Percentiles rank a stretch among this genome's conserved stretches.
These are phyloP conservation scores for Rhynchotus rufescens DNA, from an alignment of 2,797 vertebrate genomes.

Conservation along the genomic window DNA sequence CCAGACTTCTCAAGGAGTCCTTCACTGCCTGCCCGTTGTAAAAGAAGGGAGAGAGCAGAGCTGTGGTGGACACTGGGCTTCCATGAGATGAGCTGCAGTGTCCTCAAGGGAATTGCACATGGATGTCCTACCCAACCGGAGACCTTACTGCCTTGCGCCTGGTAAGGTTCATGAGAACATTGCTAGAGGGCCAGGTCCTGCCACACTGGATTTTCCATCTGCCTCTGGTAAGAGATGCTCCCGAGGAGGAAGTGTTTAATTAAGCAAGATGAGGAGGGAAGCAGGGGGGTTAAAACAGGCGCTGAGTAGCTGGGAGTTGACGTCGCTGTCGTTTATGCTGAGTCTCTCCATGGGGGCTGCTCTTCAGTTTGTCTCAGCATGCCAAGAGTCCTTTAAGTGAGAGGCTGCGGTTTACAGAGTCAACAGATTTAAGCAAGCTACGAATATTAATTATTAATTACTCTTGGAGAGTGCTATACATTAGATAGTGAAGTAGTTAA, in stretches of 20 bases:
- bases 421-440: constrained; percentile 57
- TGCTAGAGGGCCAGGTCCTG: not conserved
- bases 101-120: not conserved
- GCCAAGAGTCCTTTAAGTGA: constrained; percentile 19
- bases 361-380: constrained; percentile 40
- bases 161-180: not conserved
- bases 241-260: not conserved
- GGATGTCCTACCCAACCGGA: not conserved
- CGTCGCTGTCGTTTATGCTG: not conserved
- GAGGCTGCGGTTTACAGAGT: constrained; percentile 51
- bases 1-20: not conserved
- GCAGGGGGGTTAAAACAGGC: not conserved
- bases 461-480: constrained; percentile 45
- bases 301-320: not conserved
- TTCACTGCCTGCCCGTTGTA: accelerated
- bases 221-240: not conserved
- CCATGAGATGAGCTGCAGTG: not conserved
- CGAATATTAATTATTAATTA: constrained; percentile 75
- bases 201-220: not conserved
- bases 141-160: not conserved
- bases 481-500: constrained; percentile 69
- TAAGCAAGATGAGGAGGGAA: not conserved
- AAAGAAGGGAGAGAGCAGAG: not conserved
- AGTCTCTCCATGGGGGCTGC: not conserved
- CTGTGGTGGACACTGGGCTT: not conserved